phyloP scores from a whole-genome alignment of 2,888 invertebrate species.

The Hylaea fasciaria region DNA sequence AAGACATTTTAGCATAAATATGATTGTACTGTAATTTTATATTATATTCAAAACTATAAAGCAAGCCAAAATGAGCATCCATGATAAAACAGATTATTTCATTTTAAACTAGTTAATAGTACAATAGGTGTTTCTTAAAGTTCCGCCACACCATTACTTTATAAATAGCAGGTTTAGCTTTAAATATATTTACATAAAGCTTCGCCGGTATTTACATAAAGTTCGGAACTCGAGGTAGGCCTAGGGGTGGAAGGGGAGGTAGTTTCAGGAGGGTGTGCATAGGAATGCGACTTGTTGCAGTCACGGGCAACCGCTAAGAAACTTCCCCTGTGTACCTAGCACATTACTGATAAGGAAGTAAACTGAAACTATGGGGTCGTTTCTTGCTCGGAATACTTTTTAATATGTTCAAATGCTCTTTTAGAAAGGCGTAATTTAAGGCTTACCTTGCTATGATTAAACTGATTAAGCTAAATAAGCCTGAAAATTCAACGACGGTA shows the following conservation, averaged over 20 bases:
- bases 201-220: conserved; percentile 14
- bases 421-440: not conserved
- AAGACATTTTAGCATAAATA: not conserved
- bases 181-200: not conserved
- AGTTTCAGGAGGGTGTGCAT: conserved; percentile 46
- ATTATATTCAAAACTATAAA: not conserved
- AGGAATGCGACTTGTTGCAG: conserved; percentile 76
- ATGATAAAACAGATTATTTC: too few species aligned
- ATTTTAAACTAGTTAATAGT: too few species aligned
- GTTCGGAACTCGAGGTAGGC: conserved; percentile 46
- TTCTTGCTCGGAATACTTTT: not conserved
- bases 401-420: not conserved
- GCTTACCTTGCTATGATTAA: conserved; percentile 4
- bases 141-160: not conserved
- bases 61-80: too few species aligned
- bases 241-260: conserved; percentile 44
- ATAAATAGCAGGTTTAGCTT: not conserved
- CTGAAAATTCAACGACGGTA: conserved; percentile 32
- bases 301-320: conserved; percentile 63
- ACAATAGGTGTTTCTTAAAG: too few species aligned
- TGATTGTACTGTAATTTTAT: not conserved
- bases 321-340: conserved; percentile 49
- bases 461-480: not conserved
- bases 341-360: conserved; percentile 35
- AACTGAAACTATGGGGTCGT: conserved; percentile 2